Base-by-base conservation (phyloP, 2,797 vertebrate species). In the Hippocampus kuda region DNA sequence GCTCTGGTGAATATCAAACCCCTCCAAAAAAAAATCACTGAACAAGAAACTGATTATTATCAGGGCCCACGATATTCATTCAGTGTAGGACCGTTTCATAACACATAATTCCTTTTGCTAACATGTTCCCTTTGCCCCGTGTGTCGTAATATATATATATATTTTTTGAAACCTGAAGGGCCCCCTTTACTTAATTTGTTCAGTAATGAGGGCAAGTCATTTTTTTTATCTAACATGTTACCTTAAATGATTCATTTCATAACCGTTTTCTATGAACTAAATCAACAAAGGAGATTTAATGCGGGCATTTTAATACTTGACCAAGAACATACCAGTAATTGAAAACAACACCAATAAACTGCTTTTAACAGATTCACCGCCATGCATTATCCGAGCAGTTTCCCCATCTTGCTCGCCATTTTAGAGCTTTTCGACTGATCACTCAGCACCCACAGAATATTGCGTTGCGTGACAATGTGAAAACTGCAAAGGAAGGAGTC, bases 1-100 rank as follows among this genome's bases (percentile, higher is more conserved):
- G 44, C 63, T 65, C 44, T 48, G 38, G 44, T 46, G 24, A 48
- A 27, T 65, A 65, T 65, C 63, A 65, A 65, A 65, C 24, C 44
- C 18, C 44, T 46, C 41, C 48, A 65, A 65, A 26, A 65, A 26
- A 49, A 65, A 26, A 65, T 48, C 63, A 48, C 62, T 24, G 62
- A 46, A 41, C 30, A 24, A 64, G 42, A 64, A 64, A 44, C 41
- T 63, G 41, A 64, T 64, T 24, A 63, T 15, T 6, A 42, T 63
- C 38, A 63, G 22, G 61, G 41, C 26, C 20, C 38, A 16, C 24
- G 22, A 46, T 41, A 63, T 64, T n/a, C 42, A 64, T 64, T 64
- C 41, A 16, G 12, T 8, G 6, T 27, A 16, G 62, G 62, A 64
- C 62, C 26, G 22, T 64, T 64, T 15, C 62, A 64, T 64, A 44